These are phyloP conservation scores for Antheraea mylitta DNA, from an alignment of 1,140 invertebrate species.

Conservation along the genomic window DNA sequence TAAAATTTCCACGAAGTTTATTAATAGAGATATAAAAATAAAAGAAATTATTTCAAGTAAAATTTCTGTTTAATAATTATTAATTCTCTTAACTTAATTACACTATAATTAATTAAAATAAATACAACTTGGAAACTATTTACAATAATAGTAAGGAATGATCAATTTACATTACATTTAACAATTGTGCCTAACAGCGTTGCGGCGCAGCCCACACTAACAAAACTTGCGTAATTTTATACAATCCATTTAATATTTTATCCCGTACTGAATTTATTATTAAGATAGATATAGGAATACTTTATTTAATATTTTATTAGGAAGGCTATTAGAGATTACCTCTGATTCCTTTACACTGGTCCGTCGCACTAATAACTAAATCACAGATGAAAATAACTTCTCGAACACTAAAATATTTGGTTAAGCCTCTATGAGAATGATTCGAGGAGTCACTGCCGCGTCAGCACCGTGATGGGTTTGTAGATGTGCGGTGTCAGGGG, in stretches of 20 bases:
- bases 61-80: slow-evolving; percentile 46
- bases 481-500: slow-evolving; percentile 64
- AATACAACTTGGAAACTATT: slow-evolving; percentile 69
- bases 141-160: slow-evolving; percentile 61
- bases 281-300: not conserved
- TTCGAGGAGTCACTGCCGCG: slow-evolving; percentile 49
- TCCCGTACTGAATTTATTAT: not conserved
- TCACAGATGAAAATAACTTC: slow-evolving; percentile 30
- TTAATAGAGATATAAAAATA: slow-evolving; percentile 14
- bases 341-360: slow-evolving; percentile 30
- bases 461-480: slow-evolving; percentile 67
- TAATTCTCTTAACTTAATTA: slow-evolving; percentile 40
- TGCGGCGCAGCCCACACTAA: not conserved
- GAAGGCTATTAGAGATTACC: not conserved
- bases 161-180: slow-evolving; percentile 20
- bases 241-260: not conserved
- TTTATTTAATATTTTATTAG: not conserved
- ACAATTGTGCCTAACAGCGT: not conserved
- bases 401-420: slow-evolving; percentile 16
- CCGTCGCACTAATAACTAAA: slow-evolving; percentile 36
- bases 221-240: too few species aligned
- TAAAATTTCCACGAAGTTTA: too few species aligned
- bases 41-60: slow-evolving; percentile 35
- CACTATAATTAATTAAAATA: slow-evolving; percentile 56
- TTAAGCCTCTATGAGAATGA: slow-evolving; percentile 40